phyloP scores from a whole-genome alignment of 2,888 invertebrate species.

The Brachyptera risi region DNA sequence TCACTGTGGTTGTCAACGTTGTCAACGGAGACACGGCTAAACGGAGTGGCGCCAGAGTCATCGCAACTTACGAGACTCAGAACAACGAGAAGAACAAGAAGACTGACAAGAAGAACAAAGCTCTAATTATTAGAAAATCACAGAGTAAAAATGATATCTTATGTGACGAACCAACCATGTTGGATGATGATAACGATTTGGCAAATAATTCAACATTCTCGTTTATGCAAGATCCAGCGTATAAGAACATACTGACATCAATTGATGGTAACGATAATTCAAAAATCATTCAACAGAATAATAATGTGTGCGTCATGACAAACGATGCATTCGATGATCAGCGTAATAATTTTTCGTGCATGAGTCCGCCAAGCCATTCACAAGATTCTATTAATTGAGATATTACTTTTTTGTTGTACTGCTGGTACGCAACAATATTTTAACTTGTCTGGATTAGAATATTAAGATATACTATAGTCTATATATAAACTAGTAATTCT shows the following conservation, averaged over 20 bases:
- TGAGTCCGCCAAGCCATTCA: background rate
- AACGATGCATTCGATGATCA: background rate
- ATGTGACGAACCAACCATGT: background rate
- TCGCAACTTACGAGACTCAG: conserved; percentile 2
- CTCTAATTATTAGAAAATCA: no score
- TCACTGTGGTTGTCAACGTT: background rate
- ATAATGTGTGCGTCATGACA: background rate
- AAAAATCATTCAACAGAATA: background rate
- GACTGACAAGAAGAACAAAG: background rate
- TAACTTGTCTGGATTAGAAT: no score
- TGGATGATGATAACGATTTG: background rate
- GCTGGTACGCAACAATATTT: no score
- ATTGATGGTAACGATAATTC: background rate
- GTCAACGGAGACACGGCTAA: background rate
- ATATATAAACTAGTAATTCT: no score
- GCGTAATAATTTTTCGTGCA: background rate
- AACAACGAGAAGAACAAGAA: background rate
- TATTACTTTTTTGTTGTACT: no score
- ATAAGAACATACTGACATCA: background rate
- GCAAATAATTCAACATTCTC: background rate
- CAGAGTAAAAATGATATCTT: background rate
- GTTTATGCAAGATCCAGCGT: background rate
- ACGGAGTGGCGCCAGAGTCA: background rate
- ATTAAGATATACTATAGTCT: no score
- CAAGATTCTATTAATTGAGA: background rate